phyloP scores from a whole-genome alignment of 2,113 vertebrate species.

The Papio anubis region DNA sequence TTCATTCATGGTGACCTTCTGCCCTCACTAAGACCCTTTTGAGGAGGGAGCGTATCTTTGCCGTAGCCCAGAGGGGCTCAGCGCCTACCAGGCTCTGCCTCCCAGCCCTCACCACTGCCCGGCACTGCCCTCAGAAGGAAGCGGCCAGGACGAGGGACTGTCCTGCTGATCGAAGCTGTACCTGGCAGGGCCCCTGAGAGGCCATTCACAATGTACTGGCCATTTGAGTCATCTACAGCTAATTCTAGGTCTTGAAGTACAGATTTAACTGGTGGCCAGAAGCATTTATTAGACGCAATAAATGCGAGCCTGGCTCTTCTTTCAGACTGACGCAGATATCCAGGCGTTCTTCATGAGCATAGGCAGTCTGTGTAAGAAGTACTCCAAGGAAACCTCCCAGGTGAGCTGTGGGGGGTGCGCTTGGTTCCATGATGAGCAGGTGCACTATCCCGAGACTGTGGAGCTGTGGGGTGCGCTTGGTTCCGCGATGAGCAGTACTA shows the following conservation, averaged over 20 bases:
- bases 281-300: neutral
- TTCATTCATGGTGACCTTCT: neutral
- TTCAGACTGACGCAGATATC: constrained; percentile 89
- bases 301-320: no score
- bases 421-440: no score
- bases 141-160: neutral
- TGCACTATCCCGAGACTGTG: no score
- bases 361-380: constrained; percentile 85
- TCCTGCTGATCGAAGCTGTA: neutral
- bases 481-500: no score
- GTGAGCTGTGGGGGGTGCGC: constrained; percentile 78
- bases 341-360: constrained; percentile 91
- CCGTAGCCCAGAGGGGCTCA: neutral
- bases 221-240: neutral
- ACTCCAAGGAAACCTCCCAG: constrained; percentile 89
- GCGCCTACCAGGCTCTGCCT: neutral
- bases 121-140: neutral
- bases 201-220: no score
- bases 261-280: neutral
- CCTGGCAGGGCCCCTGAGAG: no score
- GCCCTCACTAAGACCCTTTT: neutral
- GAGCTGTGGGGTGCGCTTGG: no score
- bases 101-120: neutral
- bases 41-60: neutral
- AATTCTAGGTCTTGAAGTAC: neutral